Evolutionary conservation across 2,888 invertebrate genomes (phyloP).

Genomic region (Acrobasis consociella): DNA sequence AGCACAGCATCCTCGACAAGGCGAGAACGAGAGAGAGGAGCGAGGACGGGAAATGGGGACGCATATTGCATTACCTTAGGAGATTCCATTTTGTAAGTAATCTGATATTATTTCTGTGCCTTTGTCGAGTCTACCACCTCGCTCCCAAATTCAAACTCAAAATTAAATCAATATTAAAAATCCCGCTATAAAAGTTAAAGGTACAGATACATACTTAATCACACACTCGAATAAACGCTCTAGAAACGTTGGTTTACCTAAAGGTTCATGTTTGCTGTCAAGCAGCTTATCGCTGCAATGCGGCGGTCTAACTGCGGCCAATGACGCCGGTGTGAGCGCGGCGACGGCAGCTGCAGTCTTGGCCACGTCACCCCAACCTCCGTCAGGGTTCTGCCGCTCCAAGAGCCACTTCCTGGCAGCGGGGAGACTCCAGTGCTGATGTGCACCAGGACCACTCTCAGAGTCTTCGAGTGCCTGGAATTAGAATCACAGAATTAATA

Average conservation of each 20-base stretch:
- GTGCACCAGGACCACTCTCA: constrained; percentile 81
- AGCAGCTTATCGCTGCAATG: constrained; percentile 80
- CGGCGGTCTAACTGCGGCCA: constrained; percentile 85
- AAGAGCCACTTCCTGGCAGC: constrained; percentile 90
- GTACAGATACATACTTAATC: no score
- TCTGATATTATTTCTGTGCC: no score
- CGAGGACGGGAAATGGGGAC: no score
- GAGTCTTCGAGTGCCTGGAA: constrained; percentile 89
- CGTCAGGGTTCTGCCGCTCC: constrained; percentile 88
- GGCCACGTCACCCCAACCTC: constrained; percentile 89
- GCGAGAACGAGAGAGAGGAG: no score
- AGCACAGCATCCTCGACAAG: no score
- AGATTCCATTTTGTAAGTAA: no score
- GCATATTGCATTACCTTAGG: no score
- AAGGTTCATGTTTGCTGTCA: constrained; percentile 73
- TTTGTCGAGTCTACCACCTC: no score
- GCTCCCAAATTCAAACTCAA: no score
- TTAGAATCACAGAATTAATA: neutral
- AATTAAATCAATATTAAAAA: no score
- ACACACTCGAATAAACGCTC: no score
- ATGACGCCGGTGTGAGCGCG: constrained; percentile 88
- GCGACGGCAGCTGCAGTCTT: constrained; percentile 90
- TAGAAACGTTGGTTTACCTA: constrained; percentile 64
- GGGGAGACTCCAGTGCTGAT: constrained; percentile 89
- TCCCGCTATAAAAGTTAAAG: no score